Base-by-base conservation (phyloP, 23 tunicate species). In the Halocynthia roretzi region DNA sequence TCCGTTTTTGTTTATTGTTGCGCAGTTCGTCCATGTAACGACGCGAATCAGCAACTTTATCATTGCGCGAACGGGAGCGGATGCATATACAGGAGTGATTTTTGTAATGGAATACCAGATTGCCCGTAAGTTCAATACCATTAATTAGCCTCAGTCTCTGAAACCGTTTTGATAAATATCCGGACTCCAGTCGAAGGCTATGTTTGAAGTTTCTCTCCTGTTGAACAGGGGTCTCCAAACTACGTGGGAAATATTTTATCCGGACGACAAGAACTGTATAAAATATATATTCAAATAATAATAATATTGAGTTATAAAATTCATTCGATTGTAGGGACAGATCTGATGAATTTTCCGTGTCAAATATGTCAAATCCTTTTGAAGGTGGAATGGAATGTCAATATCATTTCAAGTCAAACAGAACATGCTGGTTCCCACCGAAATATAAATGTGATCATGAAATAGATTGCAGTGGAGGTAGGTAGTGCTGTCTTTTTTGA, bases 391-490 rank as follows among this genome's bases (percentile, higher is more conserved):
- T 71, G 15, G 51, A 50, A 44, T 71, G 76, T 49, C 40, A 5
- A 44, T 19, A 71, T 44, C 14, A 17, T 17, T 18, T 14, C 12
- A 40, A 15, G 10, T 17, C n/a, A 5, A 49, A 50, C 2, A 56
- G 11, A 76, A 76, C 11, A 68, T 21, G 18, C 8, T 87, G 94
- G 52, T 68, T 61, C 67, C 61, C 83, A 8, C 80, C 87, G 52
- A 52, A 61, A 52, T 78, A 87, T 70, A 71, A 82, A 15, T 83
- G 94, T 68, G 78, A 87, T 67, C 73, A 82, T 31, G 85, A 74
- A 76, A 15, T 70, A 1, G 73, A 87, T 48, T 87, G 94, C 58
- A 40, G 54, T 51, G 80, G 80, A 49, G 94, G 94, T 87, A 75
- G 48, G 72, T 23, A n/a, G n/a, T n/a, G n/a, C n/a, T n/a, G n/a